These are phyloP conservation scores for Gadus chalcogrammus DNA, from an alignment of 2,113 vertebrate genomes.

Conservation along the genomic window DNA sequence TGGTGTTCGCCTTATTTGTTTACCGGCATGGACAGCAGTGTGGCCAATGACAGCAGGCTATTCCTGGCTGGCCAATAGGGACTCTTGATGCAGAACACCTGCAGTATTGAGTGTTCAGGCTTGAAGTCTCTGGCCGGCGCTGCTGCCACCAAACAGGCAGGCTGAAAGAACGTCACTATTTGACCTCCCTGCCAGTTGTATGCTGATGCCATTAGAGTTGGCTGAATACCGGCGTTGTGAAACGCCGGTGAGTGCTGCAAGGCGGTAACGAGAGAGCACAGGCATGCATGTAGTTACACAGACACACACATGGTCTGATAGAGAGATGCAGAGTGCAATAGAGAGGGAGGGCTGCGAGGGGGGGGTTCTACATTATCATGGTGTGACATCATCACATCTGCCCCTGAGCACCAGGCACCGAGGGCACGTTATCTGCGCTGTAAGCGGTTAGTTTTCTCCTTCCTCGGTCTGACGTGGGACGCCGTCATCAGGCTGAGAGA, in stretches of 20 bases:
- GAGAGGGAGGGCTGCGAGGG: no score
- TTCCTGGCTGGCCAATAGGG: not conserved
- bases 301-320: not conserved
- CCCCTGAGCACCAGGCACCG: not conserved
- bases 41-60: not conserved
- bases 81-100: no score
- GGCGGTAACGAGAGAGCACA: not conserved
- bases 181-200: no score
- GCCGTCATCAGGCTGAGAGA: slow-evolving; percentile 5
- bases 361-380: not conserved
- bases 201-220: no score
- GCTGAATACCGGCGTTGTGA: no score
- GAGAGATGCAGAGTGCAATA: no score
- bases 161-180: no score
- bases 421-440: not conserved
- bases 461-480: slow-evolving; percentile 17
- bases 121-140: no score
- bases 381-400: not conserved
- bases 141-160: no score
- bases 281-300: not conserved
- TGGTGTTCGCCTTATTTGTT: slow-evolving; percentile 35
- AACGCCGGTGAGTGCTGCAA: not conserved
- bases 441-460: slow-evolving; percentile 42
- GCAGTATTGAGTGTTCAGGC: no score
- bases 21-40: slow-evolving; percentile 16